A percentile compares a stretch with the other conserved stretches of the same genome.
These are phyloP conservation scores for Lagenorhynchus albirostris DNA, from an alignment of 2,113 vertebrate genomes.

Conservation along the genomic window DNA sequence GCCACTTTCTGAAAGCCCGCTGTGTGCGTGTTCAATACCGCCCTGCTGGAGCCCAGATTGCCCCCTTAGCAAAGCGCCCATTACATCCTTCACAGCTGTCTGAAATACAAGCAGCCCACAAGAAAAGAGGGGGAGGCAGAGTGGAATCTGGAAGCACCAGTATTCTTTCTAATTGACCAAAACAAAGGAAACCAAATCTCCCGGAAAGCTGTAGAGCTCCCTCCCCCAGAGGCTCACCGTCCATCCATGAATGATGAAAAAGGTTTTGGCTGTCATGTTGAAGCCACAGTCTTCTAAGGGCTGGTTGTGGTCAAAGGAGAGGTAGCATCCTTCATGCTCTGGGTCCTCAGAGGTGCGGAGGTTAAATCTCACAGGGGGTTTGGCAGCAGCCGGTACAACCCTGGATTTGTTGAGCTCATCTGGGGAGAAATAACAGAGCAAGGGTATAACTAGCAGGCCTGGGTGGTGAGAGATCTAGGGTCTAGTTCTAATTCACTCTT, in stretches of 20 bases:
- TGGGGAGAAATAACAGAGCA: conserved; percentile 6
- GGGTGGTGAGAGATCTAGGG: neutral
- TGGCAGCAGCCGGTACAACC: neutral
- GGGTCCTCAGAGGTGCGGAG: conserved; percentile 81
- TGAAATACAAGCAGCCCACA: conserved; percentile 70
- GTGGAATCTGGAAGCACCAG: conserved; percentile 29
- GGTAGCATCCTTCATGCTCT: conserved; percentile 86
- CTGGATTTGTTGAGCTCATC: conserved; percentile 47
- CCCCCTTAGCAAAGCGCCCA: conserved; percentile 21
- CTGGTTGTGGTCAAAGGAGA: conserved; percentile 77
- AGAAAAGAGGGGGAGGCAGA: neutral
- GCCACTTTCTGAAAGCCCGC: conserved; percentile 63
- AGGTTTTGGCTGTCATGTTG: conserved; percentile 90
- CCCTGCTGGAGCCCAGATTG: conserved; percentile 61
- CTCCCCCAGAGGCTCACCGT: conserved; percentile 82
- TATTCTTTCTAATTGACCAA: conserved; percentile 60
- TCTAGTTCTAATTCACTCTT: neutral
- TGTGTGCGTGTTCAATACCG: conserved; percentile 49
- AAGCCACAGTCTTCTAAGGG: conserved; percentile 88
- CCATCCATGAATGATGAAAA: conserved; percentile 97
- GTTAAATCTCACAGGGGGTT: conserved; percentile 83
- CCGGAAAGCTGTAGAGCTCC: neutral
- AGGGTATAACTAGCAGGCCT: neutral
- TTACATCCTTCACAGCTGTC: conserved; percentile 69
- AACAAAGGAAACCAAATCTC: conserved; percentile 62